Evolutionary conservation across 2,888 invertebrate species (phyloP), one percentile per base, ranked within the genome.

Genomic region (Zygothrica quintamaculata): DNA sequence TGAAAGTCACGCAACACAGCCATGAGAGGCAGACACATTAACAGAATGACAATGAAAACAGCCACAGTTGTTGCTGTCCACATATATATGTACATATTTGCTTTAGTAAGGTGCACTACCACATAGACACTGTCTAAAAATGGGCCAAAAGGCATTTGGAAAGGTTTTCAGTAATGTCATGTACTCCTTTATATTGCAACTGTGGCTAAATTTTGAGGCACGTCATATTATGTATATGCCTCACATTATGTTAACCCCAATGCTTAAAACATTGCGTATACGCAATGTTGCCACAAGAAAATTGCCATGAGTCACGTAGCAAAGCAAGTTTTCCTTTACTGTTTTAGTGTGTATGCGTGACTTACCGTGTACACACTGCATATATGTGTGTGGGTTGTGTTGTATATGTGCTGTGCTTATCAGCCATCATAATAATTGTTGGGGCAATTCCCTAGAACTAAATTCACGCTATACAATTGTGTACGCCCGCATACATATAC

Each of bases 401-500:
- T 57, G 39, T 61, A 44, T 26, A 58, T 39, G 47, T 26, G 34
- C 15, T 61, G 50, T 65, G 77, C 84, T 82, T 80, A 82, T 82
- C 85, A 85, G 62, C 77, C 85, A 80, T 80, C 85, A 85, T 81
- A 82, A 85, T 81, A 81, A 81, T 81, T 81, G 84, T 85, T 85
- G 77, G 77, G 75, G 84, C 77, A 77, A 82, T 85, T 81, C 84
- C 59, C 73, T 62, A 71, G 60, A 68, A 78, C 67, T 71, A 67
- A 75, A 56, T 68, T 57, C 68, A 53, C 55, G 55, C 51, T 52
- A 55, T 55, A 16, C 59, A 34, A 57, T 67, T 55, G 57, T 42
- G 39, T 25, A 31, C 11, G 9, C 34, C 5, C 5, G 13, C 29
- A 12, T 13, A 13, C 13, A 43, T 44, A 50, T 57, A 44, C 40